Percentiles rank a stretch among this genome's conserved stretches.
Conservation (phyloP, 2,888 invertebrate species). For the Drosophila meridionalis region DNA sequence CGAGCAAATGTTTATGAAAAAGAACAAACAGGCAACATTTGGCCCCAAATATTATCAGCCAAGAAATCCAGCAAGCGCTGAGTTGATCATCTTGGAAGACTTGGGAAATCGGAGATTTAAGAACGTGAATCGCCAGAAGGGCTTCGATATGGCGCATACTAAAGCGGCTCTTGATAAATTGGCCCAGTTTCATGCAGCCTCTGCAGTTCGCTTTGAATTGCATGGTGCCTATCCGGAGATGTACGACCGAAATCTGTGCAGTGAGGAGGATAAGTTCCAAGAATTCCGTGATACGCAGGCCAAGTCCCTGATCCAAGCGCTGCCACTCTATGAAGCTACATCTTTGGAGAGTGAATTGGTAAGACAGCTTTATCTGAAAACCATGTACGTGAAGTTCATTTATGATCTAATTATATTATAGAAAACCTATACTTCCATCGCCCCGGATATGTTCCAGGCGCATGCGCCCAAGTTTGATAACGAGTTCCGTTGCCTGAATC, state of each 20-base stretch:
- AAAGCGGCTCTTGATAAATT: constrained; percentile 82
- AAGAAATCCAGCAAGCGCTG: constrained; percentile 23
- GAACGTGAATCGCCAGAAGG: constrained; percentile 67
- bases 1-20: constrained; percentile 67
- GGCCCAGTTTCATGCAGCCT: constrained; percentile 86
- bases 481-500: constrained; percentile 75
- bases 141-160: constrained; percentile 84
- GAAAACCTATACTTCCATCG: constrained; percentile 51
- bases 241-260: constrained; percentile 67
- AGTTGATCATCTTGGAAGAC: constrained; percentile 81
- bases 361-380: constrained; percentile 1
- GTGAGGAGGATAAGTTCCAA: constrained; percentile 51
- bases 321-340: constrained; percentile 48
- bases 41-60: constrained; percentile 67
- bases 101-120: constrained; percentile 61
- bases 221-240: constrained; percentile 70
- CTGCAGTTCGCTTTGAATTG: constrained; percentile 83
- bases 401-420: constrained; percentile 8
- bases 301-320: constrained; percentile 45
- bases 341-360: constrained; percentile 70
- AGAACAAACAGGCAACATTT: constrained; percentile 61
- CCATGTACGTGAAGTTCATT: neutral
- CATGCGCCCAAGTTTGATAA: constrained; percentile 46
- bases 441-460: constrained; percentile 65
- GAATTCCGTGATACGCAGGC: constrained; percentile 55